phyloP scores from a whole-genome alignment of 2,797 vertebrate species.

The Onychomys arenicola region DNA sequence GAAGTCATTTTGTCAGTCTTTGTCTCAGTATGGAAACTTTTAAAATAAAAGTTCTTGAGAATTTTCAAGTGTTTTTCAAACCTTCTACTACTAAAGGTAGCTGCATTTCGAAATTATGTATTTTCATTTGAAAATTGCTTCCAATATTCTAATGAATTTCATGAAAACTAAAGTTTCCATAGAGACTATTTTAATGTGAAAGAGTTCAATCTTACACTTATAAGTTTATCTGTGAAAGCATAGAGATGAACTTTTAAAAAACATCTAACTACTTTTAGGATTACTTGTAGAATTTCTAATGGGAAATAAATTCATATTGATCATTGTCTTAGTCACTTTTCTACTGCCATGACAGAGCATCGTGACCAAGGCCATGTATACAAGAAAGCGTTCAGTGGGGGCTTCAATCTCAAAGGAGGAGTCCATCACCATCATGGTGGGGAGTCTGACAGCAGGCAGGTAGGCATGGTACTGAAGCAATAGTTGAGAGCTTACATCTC shows the following conservation, averaged over 20 bases:
- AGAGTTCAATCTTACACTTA: constrained; percentile 40
- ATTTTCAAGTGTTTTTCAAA: constrained; percentile 55
- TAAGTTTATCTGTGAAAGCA: not conserved
- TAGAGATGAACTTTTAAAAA: not conserved
- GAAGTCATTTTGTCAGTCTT: constrained; percentile 49
- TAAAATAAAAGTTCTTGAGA: not conserved
- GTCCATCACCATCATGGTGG: not conserved
- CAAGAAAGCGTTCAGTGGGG: not conserved
- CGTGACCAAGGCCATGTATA: not conserved
- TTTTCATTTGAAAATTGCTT: constrained; percentile 55
- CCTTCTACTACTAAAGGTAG: not conserved
- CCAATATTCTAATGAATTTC: constrained; percentile 52
- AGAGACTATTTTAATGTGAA: constrained; percentile 5
- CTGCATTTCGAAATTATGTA: constrained; percentile 46
- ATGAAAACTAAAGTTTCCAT: constrained; percentile 59
- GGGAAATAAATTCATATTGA: constrained; percentile 49
- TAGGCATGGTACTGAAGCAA: no score
- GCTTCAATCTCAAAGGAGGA: not conserved
- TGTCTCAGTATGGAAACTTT: not conserved
- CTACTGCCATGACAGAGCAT: not conserved
- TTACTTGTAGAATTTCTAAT: constrained; percentile 38
- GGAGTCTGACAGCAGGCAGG: not conserved
- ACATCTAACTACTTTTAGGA: no score
- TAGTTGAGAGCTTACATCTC: not conserved
- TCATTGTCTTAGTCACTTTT: not conserved